These are phyloP conservation scores for Acholoe squamosa DNA, from an alignment of 2,888 invertebrate genomes.

Conservation along the genomic window DNA sequence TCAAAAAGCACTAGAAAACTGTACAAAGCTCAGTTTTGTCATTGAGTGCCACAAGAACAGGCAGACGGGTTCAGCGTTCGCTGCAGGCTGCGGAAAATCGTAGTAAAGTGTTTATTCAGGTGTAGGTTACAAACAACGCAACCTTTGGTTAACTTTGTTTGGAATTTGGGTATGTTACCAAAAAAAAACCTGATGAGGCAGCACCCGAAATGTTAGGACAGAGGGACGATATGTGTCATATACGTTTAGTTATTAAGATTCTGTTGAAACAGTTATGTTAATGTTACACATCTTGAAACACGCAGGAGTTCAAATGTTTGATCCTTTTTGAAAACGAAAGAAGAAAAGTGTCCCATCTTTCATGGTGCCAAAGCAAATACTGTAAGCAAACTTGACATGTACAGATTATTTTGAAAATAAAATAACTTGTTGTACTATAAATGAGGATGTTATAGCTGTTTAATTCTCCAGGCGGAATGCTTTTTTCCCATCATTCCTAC, in stretches of 20 bases:
- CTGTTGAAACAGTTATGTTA: conserved; percentile 27
- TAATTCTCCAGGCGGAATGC: too few relatives aligned
- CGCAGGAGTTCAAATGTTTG: neutral
- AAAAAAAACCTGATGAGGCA: neutral
- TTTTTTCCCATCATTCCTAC: too few relatives aligned
- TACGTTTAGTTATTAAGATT: conserved; percentile 25
- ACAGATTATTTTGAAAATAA: conserved; percentile 63
- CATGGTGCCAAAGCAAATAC: conserved; percentile 60
- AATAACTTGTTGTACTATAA: conserved; percentile 59
- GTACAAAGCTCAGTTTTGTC: too few relatives aligned
- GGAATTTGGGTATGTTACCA: neutral
- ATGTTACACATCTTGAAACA: conserved; percentile 39
- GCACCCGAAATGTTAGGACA: neutral
- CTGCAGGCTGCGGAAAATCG: neutral
- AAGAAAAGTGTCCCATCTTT: conserved; percentile 53
- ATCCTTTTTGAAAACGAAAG: neutral
- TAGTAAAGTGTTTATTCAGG: neutral
- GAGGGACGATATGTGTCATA: neutral
- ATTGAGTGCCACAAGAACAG: too few relatives aligned
- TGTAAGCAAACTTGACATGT: conserved; percentile 62
- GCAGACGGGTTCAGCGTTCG: too few relatives aligned
- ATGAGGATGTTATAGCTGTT: neutral
- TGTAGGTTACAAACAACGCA: neutral
- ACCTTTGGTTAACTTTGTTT: neutral
- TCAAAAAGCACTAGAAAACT: too few relatives aligned